Evolutionary conservation across 1,140 invertebrate species (phyloP), one percentile per base, ranked within the genome.

Genomic region (Bombus balteatus): DNA sequence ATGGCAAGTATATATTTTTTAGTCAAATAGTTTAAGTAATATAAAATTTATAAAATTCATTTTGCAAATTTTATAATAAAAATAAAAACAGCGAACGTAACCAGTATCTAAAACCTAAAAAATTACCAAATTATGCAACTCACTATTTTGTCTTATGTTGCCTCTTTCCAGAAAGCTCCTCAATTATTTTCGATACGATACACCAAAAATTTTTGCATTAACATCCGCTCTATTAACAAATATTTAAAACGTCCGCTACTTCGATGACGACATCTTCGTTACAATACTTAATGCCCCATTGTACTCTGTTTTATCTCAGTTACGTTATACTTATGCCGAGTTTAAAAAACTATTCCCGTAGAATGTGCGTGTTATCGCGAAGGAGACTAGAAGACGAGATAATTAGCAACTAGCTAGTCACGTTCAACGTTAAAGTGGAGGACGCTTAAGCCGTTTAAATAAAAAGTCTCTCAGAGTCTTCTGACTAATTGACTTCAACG

Each of bases 371-470:
- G 43, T 25, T 39, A n/a, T 72, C 41, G 9, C 32, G 25, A 28
- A 15, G 13, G 34, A 32, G 78, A 41, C 37, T 72, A 41, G 9
- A 47, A n/a, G 41, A 13, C 6, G 43, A 43, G 71, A 74, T 74
- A 74, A 65, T 82, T 82, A 65, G 37, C 70, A 47, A 81, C 37
- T 62, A 82, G 28, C 68, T 81, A 73, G 79, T 59, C 71, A 65
- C 80, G 70, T 65, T 81, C 32, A 41, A 62, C 37, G 18, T 28
- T 59, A 62, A 73, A 73, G 37, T 41, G 13, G 80, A 47, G 6
- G 12, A 22, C 43, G 28, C 37, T 71, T 73, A 70, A 62, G 71
- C 13, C 22, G 70, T 73, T 81, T 62, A 81, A 62, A 62, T 73
- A 73, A 73, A 81, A 81, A 62, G 22, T 74, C 53, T 28, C 22